Base-by-base conservation (phyloP, 2,113 vertebrate genomes). In the Xenotilapia caudafasciata region DNA sequence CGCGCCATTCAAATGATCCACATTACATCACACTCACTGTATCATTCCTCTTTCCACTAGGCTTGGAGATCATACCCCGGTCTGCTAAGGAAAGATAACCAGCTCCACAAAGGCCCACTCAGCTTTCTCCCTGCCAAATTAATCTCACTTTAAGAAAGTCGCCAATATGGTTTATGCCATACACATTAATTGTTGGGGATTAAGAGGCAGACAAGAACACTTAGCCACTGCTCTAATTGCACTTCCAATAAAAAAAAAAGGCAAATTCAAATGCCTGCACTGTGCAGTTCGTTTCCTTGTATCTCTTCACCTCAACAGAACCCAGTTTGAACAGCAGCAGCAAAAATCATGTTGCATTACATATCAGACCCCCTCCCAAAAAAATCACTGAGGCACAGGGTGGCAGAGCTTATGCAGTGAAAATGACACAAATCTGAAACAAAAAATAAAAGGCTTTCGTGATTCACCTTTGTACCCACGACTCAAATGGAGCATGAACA, bases 61-160 rank as follows among this genome's bases (percentile, higher is more conserved):
- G 90, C 90, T 93, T 80, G 83, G 83, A 93, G 89, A 91, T 93
- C 92, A 92, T 83, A 92, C 83, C 60, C 89, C 92, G 90, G 92
- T 95, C 92, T 96, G 94, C 90, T 90, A 60, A 91, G 84, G 91
- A 84, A 79, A 94, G 96, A 96, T 96, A 96, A 96, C 91, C 89
- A 85, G 77, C 65, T 88, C 86, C 86, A 96, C 89, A 96, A 95
- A 92, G 83, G 81, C 89, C 85, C 92, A 91, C 88, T 94, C 86
- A 90, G 92, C 89, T 83, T 89, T 80, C 84, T 75, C 86, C 89
- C 83, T 81, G 92, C 86, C 92, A 91, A 89, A 94, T 95, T 93
- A 95, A 96, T 96, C 94, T 95, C 92, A 94, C 93, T 91, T 93
- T 87, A 91, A 93, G 93, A 93, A 94, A 94, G 90, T 91, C 94